Percentiles rank a stretch among this genome's conserved stretches.
Evolutionary conservation across 1,140 invertebrate genomes (phyloP).

Genomic region (Euwallacea fornicatus): DNA sequence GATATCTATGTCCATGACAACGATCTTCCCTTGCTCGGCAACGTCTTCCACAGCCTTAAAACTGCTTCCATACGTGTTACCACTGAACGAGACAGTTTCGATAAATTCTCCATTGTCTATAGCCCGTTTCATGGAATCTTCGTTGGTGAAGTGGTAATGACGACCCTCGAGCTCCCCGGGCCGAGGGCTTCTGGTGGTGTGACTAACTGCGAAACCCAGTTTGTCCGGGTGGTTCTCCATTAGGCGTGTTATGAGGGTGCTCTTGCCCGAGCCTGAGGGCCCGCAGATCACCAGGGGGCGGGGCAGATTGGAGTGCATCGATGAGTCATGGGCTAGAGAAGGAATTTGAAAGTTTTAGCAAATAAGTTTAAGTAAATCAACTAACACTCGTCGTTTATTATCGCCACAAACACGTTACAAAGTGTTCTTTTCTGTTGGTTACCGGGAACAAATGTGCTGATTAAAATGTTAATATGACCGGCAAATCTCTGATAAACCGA

Average conservation of each 20-base stretch:
- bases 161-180: constrained; percentile 73
- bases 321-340: too few relatives aligned
- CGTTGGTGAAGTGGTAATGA: constrained; percentile 89
- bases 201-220: constrained; percentile 94
- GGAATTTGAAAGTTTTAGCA: too few relatives aligned
- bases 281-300: constrained; percentile 86
- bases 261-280: constrained; percentile 95
- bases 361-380: too few relatives aligned
- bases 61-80: constrained; percentile 96
- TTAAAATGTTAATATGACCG: constrained; percentile 13
- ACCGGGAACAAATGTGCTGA: constrained; percentile 3
- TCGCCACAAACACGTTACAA: too few relatives aligned
- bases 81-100: constrained; percentile 89
- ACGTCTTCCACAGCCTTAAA: constrained; percentile 86
- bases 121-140: constrained; percentile 73
- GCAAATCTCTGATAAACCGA: constrained; percentile 4
- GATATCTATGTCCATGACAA: constrained; percentile 93
- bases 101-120: constrained; percentile 87
- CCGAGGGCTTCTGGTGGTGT: constrained; percentile 78
- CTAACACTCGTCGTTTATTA: too few relatives aligned
- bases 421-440: neutral
- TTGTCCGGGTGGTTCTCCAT: constrained; percentile 83
- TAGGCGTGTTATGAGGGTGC: constrained; percentile 83
- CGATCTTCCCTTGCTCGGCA: constrained; percentile 73
- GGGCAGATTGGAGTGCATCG: neutral